Conservation (phyloP, 1,140 invertebrate species). For the Papilio machaon region DNA sequence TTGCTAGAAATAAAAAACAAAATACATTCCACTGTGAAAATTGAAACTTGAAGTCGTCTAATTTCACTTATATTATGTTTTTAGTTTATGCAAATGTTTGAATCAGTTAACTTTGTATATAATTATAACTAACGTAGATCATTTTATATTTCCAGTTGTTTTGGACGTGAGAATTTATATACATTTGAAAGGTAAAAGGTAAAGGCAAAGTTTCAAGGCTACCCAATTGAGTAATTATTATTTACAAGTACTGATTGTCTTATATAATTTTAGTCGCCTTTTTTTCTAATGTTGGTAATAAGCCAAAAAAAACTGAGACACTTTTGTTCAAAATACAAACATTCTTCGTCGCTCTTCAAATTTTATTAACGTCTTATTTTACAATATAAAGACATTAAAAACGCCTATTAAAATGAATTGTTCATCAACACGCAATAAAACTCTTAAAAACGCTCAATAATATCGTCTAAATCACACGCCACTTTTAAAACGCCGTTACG, state of each 20-base stretch:
- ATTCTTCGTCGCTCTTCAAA: neutral
- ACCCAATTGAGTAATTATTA: no score
- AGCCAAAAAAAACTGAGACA: neutral
- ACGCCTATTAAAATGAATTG: constrained; percentile 17
- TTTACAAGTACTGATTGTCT: neutral
- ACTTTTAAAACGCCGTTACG: constrained; percentile 21
- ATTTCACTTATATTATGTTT: constrained; percentile 5
- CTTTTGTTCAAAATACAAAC: neutral
- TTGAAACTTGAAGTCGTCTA: constrained; percentile 13
- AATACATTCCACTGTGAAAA: constrained; percentile 29
- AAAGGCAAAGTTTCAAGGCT: no score
- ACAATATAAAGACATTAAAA: neutral
- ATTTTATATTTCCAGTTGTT: no score
- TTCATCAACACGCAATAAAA: constrained; percentile 34
- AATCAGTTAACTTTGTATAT: neutral
- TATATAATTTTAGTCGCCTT: neutral
- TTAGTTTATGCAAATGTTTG: neutral
- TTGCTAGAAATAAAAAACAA: constrained; percentile 13
- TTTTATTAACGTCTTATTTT: constrained; percentile 25
- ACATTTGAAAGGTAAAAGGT: no score
- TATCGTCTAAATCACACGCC: constrained; percentile 22
- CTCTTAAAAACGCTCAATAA: constrained; percentile 21
- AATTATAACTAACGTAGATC: no score
- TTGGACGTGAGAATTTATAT: no score
- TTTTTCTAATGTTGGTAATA: neutral